Evolutionary conservation across 2,113 vertebrate genomes (phyloP), one percentile per base, ranked within the genome.

Genomic region (Leucosticte australis): DNA sequence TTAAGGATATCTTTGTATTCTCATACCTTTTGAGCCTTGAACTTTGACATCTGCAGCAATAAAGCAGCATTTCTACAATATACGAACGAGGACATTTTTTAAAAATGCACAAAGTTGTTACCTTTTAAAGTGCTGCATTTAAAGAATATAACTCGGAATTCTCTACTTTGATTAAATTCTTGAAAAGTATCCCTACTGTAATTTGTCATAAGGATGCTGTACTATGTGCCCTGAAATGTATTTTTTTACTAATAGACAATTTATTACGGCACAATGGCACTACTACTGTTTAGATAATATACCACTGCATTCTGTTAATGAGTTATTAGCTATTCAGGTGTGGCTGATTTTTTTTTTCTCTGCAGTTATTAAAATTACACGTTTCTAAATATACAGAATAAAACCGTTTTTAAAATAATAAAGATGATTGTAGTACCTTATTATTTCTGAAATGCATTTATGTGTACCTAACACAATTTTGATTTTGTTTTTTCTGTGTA

Each of bases 191-290:
- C 98, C 98, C 98, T 98, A 98, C 98, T 98, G 98, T 99, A 99
- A 98, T 99, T 99, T 99, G 99, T 99, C 98, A 99, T 99, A 99
- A 98, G 98, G 98, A 99, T 98, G 98, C 98, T 99, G 98, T 99
- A 99, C 98, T 98, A 98, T 98, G 99, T 99, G 99, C 99, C 99
- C 99, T 98, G 98, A 99, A 99, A 99, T 99, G 99, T 99, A 99
- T 99, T 99, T 99, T 99, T 99, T 98, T 99, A 99, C 99, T 99
- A 99, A 99, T 99, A 99, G 99, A 99, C 99, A 97, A 99, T 99
- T 99, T 99, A 99, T 99, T 99, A 99, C 95, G 99, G 99, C 99
- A 99, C 99, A 99, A 98, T 98, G 98, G 98, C 99, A 99, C 98
- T 98, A 97, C 98, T 98, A 99, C 98, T 99, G 98, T 99, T 99